Evolutionary conservation across 2,113 vertebrate species (phyloP), one percentile per base, ranked within the genome.

Genomic region (Oxygymnocypris stewartii): DNA sequence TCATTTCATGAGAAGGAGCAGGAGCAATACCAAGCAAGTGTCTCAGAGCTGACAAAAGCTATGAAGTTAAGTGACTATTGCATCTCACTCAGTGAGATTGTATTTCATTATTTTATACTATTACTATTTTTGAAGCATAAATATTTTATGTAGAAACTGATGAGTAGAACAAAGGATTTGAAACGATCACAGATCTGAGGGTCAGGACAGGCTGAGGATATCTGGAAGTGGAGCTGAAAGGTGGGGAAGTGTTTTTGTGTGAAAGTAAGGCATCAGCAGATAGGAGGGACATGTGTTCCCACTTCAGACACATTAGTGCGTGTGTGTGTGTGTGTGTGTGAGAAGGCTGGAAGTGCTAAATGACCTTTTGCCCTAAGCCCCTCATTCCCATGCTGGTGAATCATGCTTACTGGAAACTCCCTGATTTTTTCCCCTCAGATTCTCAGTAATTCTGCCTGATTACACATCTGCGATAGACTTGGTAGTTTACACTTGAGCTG

Each of bases 381-480:
- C 47, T 40, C 35, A 51, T 84, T 59, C 31, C 31, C 37, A 7
- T 78, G 42, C 59, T 40, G 9, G 49, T 90, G 90, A 87, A 73
- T 92, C 80, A 88, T 86, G n/a, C 25, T 92, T 90, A 85, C 88
- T 89, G 87, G 88, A 91, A 92, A 88, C 87, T 20, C 84, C 79
- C 73, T 20, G 16, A 28, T 82, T 37, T 54, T 40, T 28, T 40
- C 57, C 31, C 23, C 13, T 82, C 7, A 20, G 4, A 8, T 28
- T 61, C 23, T 42, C 65, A 14, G 57, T 3, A 54, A 8, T 28
- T 78, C 75, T 78, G 75, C 13, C 44, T 78, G 75, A 78, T 54
- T 20, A 13, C 40, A 40, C 1, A 4, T 44, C 37, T 25, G 71
- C n/a, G 40, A 75, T 44, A 40, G 37, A 75, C 10, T 9, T 44